Base-by-base conservation (phyloP, 2,888 invertebrate species). In the Scaeva pyrastri region DNA sequence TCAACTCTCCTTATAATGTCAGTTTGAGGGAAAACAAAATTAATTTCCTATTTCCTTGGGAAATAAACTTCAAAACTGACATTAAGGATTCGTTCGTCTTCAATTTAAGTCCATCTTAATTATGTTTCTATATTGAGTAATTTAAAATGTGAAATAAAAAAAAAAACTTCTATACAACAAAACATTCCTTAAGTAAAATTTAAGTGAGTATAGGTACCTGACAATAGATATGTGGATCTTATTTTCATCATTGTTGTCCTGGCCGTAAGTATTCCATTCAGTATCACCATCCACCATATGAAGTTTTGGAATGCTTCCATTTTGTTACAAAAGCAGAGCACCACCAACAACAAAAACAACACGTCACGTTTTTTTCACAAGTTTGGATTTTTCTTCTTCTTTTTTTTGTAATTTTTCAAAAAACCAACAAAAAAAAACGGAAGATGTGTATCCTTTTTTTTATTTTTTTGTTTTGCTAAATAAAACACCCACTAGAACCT, bases 301-400 rank as follows among this genome's bases (percentile, higher is more conserved):
- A 89, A 89, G 87, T 89, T 88, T 81, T 90, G 90, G 88, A 91
- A 90, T 89, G 91, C 90, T 91, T 90, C 92, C 92, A 92, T 92
- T 90, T 84, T 79, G 45, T 48, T 43, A 43, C 23, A 73, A 73
- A 4, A 26, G 26, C 26, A 31, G 6, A n/a, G n/a, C n/a, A n/a
- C n/a, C n/a, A n/a, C n/a, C 31, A 31, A 31, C 31, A 31, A 31
- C 31, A 31, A 3, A 5, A 1, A 31, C 71, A 71, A 68, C 26
- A 43, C 21, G 52, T 60, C 26, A 43, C 21, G 52, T 60, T 26
- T 39, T 45, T 19, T 52, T 60, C 26, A 39, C 48, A 39, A 50
- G 48, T 68, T 68, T 52, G 39, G 68, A 66, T 50, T 45, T 21
- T 56, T 26, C 56, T 56, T 77, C 23, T 58, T 45, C 6, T 3